Conservation (phyloP, 2,888 invertebrate genomes). For the Leptothorax acervorum region DNA sequence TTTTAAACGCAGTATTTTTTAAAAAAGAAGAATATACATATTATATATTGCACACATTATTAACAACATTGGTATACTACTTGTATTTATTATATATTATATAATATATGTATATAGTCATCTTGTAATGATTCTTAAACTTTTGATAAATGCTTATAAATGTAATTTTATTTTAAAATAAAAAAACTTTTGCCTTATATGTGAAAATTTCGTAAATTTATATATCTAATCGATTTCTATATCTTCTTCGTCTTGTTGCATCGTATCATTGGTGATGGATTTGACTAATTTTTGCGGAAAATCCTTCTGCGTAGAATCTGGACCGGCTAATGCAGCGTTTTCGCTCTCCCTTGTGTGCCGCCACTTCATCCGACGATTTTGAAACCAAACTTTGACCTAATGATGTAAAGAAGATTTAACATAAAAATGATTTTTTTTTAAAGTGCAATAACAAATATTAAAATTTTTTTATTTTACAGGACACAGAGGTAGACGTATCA, state of each 20-base stretch:
- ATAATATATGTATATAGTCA: background rate
- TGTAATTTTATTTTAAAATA: background rate
- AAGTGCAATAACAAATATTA: background rate
- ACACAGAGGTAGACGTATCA: background rate
- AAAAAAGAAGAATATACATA: background rate
- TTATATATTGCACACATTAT: background rate
- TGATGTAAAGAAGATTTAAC: slow-evolving; percentile 1
- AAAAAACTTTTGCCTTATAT: background rate
- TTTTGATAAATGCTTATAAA: background rate
- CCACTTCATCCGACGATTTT: slow-evolving; percentile 96
- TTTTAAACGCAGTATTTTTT: background rate
- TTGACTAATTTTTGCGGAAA: slow-evolving; percentile 56
- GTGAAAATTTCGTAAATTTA: slow-evolving; percentile 75
- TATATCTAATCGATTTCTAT: slow-evolving; percentile 75
- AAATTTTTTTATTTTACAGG: background rate
- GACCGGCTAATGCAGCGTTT: slow-evolving; percentile 58
- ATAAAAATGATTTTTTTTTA: background rate
- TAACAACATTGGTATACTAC: background rate
- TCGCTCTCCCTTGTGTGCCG: slow-evolving; percentile 91
- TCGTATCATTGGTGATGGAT: slow-evolving; percentile 37
- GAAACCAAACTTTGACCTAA: slow-evolving; percentile 97
- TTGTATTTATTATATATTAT: background rate
- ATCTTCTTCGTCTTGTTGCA: slow-evolving; percentile 74
- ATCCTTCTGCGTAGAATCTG: slow-evolving; percentile 75
- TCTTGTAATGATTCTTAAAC: background rate